Percentiles rank a stretch among this genome's conserved stretches.
Evolutionary conservation across 2,888 invertebrate species (phyloP).

Genomic region (Drosophila setosimentum): DNA sequence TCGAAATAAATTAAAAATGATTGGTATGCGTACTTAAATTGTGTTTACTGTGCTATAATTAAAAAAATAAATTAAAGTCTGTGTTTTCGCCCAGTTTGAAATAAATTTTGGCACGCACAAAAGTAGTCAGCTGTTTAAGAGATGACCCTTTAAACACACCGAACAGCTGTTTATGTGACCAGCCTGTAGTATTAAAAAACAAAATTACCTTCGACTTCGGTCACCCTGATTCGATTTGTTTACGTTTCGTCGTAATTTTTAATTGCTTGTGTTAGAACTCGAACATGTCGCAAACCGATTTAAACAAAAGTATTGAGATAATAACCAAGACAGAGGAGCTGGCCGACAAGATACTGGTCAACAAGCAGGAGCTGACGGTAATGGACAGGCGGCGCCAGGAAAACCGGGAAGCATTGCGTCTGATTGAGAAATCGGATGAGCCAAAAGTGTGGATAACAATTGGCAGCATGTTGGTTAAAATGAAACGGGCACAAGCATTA

Average conservation of each 20-base stretch:
- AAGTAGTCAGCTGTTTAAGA: not conserved
- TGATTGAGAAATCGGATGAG: slow-evolving; percentile 77
- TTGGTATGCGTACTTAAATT: not conserved
- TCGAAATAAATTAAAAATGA: slow-evolving; percentile 26
- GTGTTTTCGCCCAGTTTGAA: not conserved
- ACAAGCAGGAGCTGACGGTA: slow-evolving; percentile 82
- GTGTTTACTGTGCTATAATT: not conserved
- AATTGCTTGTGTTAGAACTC: not conserved
- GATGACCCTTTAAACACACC: not conserved
- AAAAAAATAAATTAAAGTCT: not conserved
- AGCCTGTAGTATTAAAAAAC: not conserved
- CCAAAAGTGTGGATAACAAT: slow-evolving; percentile 84
- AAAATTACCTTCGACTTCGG: slow-evolving; percentile 13
- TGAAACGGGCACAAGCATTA: slow-evolving; percentile 77
- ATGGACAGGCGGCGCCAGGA: slow-evolving; percentile 83
- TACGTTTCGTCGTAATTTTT: slow-evolving; percentile 22
- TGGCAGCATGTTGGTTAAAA: slow-evolving; percentile 83
- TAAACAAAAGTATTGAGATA: slow-evolving; percentile 80
- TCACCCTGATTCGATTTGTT: slow-evolving; percentile 34
- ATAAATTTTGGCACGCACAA: not conserved
- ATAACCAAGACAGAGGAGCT: slow-evolving; percentile 81
- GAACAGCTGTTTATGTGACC: slow-evolving; percentile 40
- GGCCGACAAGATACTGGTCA: slow-evolving; percentile 83
- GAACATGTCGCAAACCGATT: slow-evolving; percentile 54
- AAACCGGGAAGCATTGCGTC: slow-evolving; percentile 82